These are phyloP conservation scores for Drosophila heteroneura DNA, from an alignment of 2,888 invertebrate genomes.

Conservation along the genomic window DNA sequence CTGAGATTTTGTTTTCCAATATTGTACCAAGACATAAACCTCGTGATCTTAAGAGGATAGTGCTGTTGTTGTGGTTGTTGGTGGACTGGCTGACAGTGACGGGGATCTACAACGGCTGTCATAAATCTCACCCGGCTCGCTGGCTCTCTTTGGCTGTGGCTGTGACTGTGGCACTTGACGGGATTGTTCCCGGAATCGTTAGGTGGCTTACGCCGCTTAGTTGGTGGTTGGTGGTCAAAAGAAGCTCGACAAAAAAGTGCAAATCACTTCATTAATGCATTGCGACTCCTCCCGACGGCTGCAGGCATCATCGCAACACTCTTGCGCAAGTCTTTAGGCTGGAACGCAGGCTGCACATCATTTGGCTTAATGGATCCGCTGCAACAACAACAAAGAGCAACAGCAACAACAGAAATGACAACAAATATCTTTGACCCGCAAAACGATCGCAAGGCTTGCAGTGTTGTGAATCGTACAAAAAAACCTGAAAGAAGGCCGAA, in stretches of 20 bases:
- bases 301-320: slow-evolving; percentile 50
- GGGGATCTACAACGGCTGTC: slow-evolving; percentile 73
- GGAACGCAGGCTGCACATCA: slow-evolving; percentile 57
- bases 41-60: not conserved
- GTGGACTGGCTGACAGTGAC: slow-evolving; percentile 27
- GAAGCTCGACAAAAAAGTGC: slow-evolving; percentile 59
- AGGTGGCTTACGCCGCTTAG: slow-evolving; percentile 21
- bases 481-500: not conserved
- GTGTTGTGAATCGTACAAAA: not conserved
- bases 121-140: slow-evolving; percentile 66
- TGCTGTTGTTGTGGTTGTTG: slow-evolving; percentile 5
- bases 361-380: slow-evolving; percentile 70
- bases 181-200: slow-evolving; percentile 71
- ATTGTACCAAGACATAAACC: not conserved
- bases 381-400: slow-evolving; percentile 39
- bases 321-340: slow-evolving; percentile 61
- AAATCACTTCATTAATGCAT: slow-evolving; percentile 77
- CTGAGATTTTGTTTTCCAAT: not conserved
- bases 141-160: slow-evolving; percentile 17
- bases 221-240: slow-evolving; percentile 65
- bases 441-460: slow-evolving; percentile 29
- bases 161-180: slow-evolving; percentile 47
- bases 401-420: not conserved
- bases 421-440: slow-evolving; percentile 43
- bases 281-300: slow-evolving; percentile 19